Conservation (phyloP, 64 coral and sea anemone species). For the Montipora capricornis region DNA sequence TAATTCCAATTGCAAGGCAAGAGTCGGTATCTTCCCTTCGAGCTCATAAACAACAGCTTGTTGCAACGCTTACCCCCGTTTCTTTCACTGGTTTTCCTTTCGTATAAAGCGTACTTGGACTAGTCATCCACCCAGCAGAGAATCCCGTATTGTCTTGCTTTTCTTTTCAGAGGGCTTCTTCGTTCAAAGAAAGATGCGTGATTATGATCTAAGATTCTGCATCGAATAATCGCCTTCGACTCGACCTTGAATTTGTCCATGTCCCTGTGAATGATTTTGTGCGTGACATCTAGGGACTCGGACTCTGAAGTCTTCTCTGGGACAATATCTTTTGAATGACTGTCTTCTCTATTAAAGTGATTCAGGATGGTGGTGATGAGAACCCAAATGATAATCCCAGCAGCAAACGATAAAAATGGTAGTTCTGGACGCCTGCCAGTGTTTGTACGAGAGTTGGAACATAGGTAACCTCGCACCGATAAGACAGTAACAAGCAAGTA, state of each 20-base stretch:
- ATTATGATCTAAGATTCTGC: slow-evolving; percentile 69
- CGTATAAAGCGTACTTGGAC: slow-evolving; percentile 35
- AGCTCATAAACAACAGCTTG: slow-evolving; percentile 82
- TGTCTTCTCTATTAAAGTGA: not conserved
- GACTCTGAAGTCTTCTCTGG: not conserved
- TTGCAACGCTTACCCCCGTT: slow-evolving; percentile 80
- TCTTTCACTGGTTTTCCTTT: slow-evolving; percentile 87
- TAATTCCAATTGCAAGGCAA: slow-evolving; percentile 64
- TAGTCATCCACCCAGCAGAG: slow-evolving; percentile 86
- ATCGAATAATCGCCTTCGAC: slow-evolving; percentile 52
- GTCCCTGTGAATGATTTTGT: not conserved
- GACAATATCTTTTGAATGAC: not conserved
- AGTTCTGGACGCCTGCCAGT: slow-evolving; percentile 31
- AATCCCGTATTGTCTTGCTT: slow-evolving; percentile 42
- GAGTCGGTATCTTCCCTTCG: slow-evolving; percentile 57
- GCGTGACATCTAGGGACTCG: not conserved
- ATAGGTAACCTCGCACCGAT: slow-evolving; percentile 31
- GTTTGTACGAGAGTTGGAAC: not conserved
- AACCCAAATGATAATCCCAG: slow-evolving; percentile 63
- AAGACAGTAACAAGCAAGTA: no score
- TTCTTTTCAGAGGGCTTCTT: slow-evolving; percentile 30
- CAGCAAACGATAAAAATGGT: slow-evolving; percentile 46
- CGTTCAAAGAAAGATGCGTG: slow-evolving; percentile 54
- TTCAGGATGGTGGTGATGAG: slow-evolving; percentile 40
- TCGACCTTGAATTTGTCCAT: slow-evolving; percentile 55